Percentiles rank a stretch among this genome's conserved stretches.
These are phyloP conservation scores for Tenthredo notha DNA, from an alignment of 2,888 invertebrate species.

Conservation along the genomic window DNA sequence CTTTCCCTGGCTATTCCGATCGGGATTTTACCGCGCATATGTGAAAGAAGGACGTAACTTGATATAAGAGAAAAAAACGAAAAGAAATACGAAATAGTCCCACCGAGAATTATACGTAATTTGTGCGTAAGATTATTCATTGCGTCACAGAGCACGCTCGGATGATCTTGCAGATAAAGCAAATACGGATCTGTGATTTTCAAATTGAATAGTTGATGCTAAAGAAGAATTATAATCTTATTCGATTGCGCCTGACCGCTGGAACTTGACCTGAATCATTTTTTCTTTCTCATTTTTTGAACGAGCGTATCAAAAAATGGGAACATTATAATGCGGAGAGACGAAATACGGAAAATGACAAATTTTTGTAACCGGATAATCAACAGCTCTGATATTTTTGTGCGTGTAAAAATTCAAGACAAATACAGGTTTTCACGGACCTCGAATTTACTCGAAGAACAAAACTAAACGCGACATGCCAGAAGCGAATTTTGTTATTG, in stretches of 20 bases:
- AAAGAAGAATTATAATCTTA: neutral
- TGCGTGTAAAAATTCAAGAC: neutral
- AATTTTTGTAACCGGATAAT: neutral
- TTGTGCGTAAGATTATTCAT: neutral
- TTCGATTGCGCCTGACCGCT: neutral
- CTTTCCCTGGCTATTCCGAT: slow-evolving; percentile 7
- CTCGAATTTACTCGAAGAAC: neutral
- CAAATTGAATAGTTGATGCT: neutral
- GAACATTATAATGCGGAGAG: neutral
- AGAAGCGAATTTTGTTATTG: neutral
- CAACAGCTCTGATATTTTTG: neutral
- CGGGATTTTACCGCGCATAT: neutral
- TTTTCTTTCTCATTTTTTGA: neutral
- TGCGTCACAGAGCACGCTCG: neutral
- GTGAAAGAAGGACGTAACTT: slow-evolving; percentile 21
- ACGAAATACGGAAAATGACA: neutral
- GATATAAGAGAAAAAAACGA: neutral
- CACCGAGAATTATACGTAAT: slow-evolving; percentile 7
- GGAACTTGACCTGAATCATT: neutral
- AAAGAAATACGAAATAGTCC: neutral
- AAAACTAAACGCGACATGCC: neutral
- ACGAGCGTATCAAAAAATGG: neutral
- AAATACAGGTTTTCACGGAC: neutral
- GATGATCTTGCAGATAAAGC: neutral
- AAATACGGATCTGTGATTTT: neutral